Evolutionary conservation across 2,797 vertebrate genomes (phyloP).

Genomic region (Cyclopterus lumpus): DNA sequence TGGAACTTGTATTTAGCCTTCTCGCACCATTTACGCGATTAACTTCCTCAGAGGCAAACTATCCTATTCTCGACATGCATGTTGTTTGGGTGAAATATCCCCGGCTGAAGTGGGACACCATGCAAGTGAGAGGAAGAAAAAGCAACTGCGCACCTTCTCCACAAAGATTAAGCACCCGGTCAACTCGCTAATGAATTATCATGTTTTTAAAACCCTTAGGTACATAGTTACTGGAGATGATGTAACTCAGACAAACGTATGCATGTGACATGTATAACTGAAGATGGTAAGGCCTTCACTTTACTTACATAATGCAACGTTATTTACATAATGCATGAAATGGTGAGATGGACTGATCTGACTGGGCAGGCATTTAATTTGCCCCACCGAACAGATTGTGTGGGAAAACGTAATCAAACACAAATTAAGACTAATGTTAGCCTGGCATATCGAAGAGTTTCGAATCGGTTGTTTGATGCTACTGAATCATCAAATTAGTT

Average conservation of each 20-base stretch:
- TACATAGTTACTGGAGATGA: slow-evolving; percentile 27
- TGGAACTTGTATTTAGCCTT: slow-evolving; percentile 17
- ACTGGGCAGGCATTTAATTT: slow-evolving; percentile 24
- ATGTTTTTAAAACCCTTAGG: slow-evolving; percentile 20
- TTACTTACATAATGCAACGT: slow-evolving; percentile 13
- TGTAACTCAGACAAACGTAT: slow-evolving; percentile 13
- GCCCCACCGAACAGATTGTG: slow-evolving; percentile 27
- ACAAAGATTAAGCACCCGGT: background rate
- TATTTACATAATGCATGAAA: slow-evolving; percentile 49
- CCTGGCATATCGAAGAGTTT: slow-evolving; percentile 48
- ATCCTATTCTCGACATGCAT: background rate
- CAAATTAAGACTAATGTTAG: slow-evolving; percentile 41
- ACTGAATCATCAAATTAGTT: slow-evolving; percentile 40
- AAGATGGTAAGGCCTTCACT: slow-evolving; percentile 32
- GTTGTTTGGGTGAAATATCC: slow-evolving; percentile 7
- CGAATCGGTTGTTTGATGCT: slow-evolving; percentile 46
- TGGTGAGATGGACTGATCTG: slow-evolving; percentile 17
- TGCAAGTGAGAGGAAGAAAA: background rate
- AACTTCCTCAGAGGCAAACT: slow-evolving; percentile 21
- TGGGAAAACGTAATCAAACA: slow-evolving; percentile 27
- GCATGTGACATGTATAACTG: slow-evolving; percentile 35
- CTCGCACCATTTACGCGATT: slow-evolving; percentile 28
- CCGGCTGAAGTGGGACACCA: background rate
- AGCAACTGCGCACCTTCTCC: background rate
- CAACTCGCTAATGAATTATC: background rate